Evolutionary conservation across 1,140 invertebrate species (phyloP).

Genomic region (Coenobita brevimanus): DNA sequence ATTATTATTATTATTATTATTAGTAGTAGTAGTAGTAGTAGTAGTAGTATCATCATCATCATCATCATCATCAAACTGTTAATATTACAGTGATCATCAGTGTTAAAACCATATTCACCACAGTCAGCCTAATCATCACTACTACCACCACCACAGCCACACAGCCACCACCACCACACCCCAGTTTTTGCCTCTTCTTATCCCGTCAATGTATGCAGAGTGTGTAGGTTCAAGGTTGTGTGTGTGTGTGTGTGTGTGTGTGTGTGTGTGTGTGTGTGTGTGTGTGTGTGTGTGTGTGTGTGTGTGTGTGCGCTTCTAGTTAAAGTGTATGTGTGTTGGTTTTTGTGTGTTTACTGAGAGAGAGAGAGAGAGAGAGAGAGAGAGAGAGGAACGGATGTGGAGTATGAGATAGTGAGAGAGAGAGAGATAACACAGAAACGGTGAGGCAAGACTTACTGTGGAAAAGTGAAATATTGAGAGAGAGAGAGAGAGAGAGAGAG

Average conservation of each 20-base stretch:
- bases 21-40: no score
- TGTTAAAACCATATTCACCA: not conserved
- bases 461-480: not conserved
- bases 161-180: not conserved
- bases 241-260: not conserved
- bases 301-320: not conserved
- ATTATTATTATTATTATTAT: no score
- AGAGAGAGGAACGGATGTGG: not conserved
- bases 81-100: not conserved
- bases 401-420: not conserved
- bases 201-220: not conserved
- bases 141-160: not conserved
- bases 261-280: not conserved
- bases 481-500: not conserved
- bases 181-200: not conserved
- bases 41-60: no score
- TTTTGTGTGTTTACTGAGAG: not conserved
- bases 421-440: not conserved
- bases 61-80: no score
- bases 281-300: constrained; percentile 22
- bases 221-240: not conserved
- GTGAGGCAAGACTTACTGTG: not conserved
- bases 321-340: no score
- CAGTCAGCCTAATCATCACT: not conserved
- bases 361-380: not conserved